Conservation (phyloP, 2,113 vertebrate genomes). For the Protomyctophum bolini region DNA sequence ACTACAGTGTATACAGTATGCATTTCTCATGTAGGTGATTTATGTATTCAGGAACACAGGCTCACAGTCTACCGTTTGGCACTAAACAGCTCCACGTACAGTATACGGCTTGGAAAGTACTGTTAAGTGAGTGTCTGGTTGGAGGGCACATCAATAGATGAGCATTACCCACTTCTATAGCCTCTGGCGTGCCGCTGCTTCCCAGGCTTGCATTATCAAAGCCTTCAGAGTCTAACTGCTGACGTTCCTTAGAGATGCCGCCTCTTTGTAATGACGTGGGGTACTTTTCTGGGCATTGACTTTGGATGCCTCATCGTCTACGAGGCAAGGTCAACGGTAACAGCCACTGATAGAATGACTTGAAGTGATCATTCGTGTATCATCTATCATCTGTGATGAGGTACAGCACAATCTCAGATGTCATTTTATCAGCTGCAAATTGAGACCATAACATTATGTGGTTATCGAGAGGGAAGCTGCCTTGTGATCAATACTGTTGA, state of each 20-base stretch:
- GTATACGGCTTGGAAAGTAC: too few species aligned
- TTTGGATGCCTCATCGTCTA: slow-evolving; percentile 16
- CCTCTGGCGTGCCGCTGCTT: neutral
- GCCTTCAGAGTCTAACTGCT: neutral
- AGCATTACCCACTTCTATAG: neutral
- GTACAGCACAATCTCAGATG: slow-evolving; percentile 9
- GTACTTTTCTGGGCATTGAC: slow-evolving; percentile 29
- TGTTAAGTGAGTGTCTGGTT: too few species aligned
- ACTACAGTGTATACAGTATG: too few species aligned
- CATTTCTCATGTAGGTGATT: too few species aligned
- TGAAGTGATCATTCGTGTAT: slow-evolving; percentile 11
- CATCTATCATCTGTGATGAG: slow-evolving; percentile 5
- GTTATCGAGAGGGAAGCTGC: neutral
- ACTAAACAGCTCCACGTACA: too few species aligned
- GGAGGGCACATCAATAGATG: too few species aligned
- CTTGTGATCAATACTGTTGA: neutral
- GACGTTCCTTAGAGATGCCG: too few species aligned
- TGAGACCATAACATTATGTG: neutral
- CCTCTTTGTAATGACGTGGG: neutral
- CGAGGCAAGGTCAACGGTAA: slow-evolving; percentile 31
- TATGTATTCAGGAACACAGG: too few species aligned
- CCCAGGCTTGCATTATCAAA: neutral
- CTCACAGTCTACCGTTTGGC: too few species aligned
- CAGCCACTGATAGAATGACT: slow-evolving; percentile 7
- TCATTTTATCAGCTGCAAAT: slow-evolving; percentile 2